A percentile compares a stretch with the other conserved stretches of the same genome.
These are phyloP conservation scores for Machimus atricapillus DNA, from an alignment of 2,888 invertebrate genomes.

Conservation along the genomic window DNA sequence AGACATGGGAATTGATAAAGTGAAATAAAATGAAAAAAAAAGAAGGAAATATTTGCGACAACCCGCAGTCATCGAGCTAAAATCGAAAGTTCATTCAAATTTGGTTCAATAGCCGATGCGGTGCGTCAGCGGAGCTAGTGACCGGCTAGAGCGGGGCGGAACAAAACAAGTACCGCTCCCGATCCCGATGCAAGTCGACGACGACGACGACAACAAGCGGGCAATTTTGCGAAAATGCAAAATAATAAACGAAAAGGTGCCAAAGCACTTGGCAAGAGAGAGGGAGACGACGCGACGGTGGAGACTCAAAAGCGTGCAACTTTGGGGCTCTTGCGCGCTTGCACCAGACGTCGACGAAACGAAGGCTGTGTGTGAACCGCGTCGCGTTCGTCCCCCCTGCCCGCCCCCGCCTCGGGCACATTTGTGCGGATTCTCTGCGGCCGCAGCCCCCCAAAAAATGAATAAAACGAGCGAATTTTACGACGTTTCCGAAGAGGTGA, in stretches of 20 bases:
- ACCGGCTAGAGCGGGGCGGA: neutral
- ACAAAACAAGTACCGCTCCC: neutral
- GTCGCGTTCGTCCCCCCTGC: neutral
- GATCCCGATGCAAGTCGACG: neutral
- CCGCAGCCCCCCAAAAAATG: conserved; percentile 9
- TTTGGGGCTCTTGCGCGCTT: neutral
- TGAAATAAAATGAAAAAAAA: neutral
- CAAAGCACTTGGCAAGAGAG: neutral
- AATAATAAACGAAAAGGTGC: neutral
- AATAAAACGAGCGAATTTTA: conserved; percentile 12
- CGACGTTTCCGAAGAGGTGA: conserved; percentile 25
- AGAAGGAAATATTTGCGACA: neutral
- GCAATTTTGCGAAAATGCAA: neutral
- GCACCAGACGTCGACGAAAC: neutral
- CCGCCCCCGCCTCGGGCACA: neutral
- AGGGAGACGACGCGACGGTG: neutral
- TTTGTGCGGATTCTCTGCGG: conserved; percentile 31
- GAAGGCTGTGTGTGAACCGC: neutral
- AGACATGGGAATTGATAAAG: neutral
- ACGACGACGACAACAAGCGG: neutral
- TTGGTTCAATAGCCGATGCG: neutral
- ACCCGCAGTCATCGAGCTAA: neutral
- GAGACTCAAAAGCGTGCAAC: neutral
- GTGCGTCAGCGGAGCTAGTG: neutral
- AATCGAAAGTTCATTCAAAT: conserved; percentile 21